These are phyloP conservation scores for Lochmaea capreae DNA, from an alignment of 2,888 invertebrate genomes.

Conservation along the genomic window DNA sequence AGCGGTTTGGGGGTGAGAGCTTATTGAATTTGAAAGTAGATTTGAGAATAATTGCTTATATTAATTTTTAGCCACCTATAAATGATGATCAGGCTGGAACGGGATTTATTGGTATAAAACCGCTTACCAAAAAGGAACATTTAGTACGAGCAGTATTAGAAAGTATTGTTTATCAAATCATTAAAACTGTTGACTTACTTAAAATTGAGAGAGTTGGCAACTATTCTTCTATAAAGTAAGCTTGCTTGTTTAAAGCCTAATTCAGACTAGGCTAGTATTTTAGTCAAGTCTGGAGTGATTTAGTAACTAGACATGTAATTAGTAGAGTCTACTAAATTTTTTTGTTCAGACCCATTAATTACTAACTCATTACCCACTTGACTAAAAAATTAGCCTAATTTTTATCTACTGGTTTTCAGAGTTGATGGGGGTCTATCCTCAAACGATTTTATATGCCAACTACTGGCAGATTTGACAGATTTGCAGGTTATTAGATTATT, in stretches of 20 bases:
- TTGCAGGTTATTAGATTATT: constrained; percentile 79
- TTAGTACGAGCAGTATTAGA: constrained; percentile 86
- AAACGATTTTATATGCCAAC: constrained; percentile 91
- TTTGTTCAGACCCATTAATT: too few species aligned
- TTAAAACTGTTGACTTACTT: constrained; percentile 82
- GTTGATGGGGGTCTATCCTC: constrained; percentile 97
- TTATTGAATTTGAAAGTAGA: constrained; percentile 2
- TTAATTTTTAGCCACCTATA: constrained; percentile 80
- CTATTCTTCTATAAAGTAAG: constrained; percentile 73
- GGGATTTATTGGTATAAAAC: constrained; percentile 82
- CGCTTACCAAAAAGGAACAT: constrained; percentile 82
- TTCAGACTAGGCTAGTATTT: too few species aligned
- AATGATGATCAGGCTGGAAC: constrained; percentile 88
- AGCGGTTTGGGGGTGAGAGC: constrained; percentile 83
- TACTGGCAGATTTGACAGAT: constrained; percentile 85
- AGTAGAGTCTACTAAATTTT: too few species aligned
- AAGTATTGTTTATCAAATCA: constrained; percentile 84
- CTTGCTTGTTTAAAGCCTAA: neutral
- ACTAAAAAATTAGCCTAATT: too few species aligned
- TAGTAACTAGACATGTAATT: too few species aligned
- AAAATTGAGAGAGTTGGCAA: constrained; percentile 72
- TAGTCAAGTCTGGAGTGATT: too few species aligned
- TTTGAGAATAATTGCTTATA: neutral
- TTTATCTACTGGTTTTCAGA: constrained; percentile 65
- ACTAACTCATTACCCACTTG: neutral